Conservation (phyloP, 2,113 vertebrate species). For the Panurus biarmicus region DNA sequence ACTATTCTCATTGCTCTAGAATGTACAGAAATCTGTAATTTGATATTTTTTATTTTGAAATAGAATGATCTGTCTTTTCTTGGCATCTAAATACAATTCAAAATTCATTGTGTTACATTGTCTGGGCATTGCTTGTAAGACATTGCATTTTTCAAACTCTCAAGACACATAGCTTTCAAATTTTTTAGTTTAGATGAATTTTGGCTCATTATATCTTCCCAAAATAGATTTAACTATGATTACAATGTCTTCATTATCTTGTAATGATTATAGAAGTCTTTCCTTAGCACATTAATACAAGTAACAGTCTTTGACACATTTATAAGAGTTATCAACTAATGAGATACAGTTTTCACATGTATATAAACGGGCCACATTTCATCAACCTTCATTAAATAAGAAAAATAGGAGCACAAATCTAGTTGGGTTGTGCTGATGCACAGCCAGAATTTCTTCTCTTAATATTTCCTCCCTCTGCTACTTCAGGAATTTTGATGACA, state of each 20-base stretch:
- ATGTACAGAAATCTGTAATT: neutral
- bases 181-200: conserved; percentile 16
- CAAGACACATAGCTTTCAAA: neutral
- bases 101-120: neutral
- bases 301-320: neutral
- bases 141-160: conserved; percentile 6
- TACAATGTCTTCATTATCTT: conserved; percentile 1
- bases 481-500: neutral
- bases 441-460: neutral
- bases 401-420: neutral
- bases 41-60: conserved; percentile 1
- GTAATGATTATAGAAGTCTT: neutral
- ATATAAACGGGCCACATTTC: neutral
- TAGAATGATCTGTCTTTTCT: neutral
- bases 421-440: neutral
- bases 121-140: neutral
- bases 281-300: neutral
- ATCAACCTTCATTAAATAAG: neutral
- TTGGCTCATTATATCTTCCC: neutral
- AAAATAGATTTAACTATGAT: conserved; percentile 1
- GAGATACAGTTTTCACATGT: neutral
- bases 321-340: neutral
- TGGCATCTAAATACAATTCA: neutral
- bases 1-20: neutral
- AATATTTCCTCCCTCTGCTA: neutral